Conservation (phyloP, 2,113 vertebrate species). For the Bolborhynchus lineola region DNA sequence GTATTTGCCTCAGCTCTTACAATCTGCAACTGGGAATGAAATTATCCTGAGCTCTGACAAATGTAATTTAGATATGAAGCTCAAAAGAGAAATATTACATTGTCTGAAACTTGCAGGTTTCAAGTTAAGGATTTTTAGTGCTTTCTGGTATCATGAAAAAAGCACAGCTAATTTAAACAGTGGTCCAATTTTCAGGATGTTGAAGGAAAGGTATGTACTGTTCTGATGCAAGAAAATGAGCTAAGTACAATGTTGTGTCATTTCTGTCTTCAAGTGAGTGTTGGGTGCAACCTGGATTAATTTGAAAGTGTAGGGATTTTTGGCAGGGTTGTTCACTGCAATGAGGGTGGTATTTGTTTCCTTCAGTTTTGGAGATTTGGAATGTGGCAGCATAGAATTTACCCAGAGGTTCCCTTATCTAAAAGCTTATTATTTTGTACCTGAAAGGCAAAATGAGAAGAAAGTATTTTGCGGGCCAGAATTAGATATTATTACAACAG, state of each 20-base stretch:
- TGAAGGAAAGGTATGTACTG: not conserved
- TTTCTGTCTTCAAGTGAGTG: not conserved
- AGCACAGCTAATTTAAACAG: not conserved
- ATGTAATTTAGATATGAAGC: not conserved
- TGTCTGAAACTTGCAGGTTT: not conserved
- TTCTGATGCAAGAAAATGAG: not conserved
- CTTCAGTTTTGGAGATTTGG: not conserved
- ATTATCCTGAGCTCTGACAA: not conserved
- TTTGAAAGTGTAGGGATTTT: not conserved
- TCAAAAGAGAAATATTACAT: not conserved
- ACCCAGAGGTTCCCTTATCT: rapidly evolving
- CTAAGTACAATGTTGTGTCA: not conserved
- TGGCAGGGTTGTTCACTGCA: not conserved
- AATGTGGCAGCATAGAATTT: not conserved
- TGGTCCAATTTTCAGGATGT: not conserved
- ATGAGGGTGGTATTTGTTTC: not conserved
- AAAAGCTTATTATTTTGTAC: not conserved
- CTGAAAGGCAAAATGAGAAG: not conserved
- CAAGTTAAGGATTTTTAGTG: not conserved
- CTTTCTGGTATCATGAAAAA: not conserved
- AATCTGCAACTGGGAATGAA: not conserved
- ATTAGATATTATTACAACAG: not conserved
- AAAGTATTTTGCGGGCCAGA: not conserved
- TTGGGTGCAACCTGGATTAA: not conserved
- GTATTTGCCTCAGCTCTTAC: not conserved